Percentiles rank a stretch among this genome's conserved stretches.
Conservation (phyloP, 2,888 invertebrate species). For the Pegoplata infirma region DNA sequence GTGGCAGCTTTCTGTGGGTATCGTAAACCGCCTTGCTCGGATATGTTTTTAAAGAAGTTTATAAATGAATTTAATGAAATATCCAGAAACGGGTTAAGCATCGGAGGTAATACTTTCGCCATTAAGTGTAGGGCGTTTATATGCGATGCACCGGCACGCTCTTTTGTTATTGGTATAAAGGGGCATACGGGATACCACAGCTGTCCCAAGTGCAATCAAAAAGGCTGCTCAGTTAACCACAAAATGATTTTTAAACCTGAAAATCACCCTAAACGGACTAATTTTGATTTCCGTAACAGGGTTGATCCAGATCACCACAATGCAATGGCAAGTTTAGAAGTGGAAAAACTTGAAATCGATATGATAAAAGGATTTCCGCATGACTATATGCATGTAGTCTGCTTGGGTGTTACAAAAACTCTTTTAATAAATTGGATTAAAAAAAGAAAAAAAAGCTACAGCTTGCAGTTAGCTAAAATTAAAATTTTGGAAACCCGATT, state of each 20-base stretch:
- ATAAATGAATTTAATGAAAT: neutral
- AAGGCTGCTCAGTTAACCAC: no score
- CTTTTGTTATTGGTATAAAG: neutral
- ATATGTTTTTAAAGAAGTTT: conserved; percentile 2
- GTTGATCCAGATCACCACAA: conserved; percentile 5
- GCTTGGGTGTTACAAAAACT: neutral
- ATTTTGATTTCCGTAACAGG: neutral
- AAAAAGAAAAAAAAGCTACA: neutral
- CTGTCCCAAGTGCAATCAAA: neutral
- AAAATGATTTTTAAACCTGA: no score
- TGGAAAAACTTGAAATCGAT: neutral
- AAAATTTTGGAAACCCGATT: neutral
- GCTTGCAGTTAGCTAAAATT: neutral
- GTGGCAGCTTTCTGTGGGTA: neutral
- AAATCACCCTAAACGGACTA: neutral
- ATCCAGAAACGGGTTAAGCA: neutral
- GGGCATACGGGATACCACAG: neutral
- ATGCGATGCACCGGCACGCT: neutral
- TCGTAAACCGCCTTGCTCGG: neutral
- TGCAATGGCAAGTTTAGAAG: neutral
- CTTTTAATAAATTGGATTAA: neutral
- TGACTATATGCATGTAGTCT: neutral
- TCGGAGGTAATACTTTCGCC: no score
- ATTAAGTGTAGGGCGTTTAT: neutral
- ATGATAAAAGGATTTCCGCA: neutral